These are phyloP conservation scores for Anabacerthia variegaticeps DNA, from an alignment of 2,797 vertebrate genomes.

Conservation along the genomic window DNA sequence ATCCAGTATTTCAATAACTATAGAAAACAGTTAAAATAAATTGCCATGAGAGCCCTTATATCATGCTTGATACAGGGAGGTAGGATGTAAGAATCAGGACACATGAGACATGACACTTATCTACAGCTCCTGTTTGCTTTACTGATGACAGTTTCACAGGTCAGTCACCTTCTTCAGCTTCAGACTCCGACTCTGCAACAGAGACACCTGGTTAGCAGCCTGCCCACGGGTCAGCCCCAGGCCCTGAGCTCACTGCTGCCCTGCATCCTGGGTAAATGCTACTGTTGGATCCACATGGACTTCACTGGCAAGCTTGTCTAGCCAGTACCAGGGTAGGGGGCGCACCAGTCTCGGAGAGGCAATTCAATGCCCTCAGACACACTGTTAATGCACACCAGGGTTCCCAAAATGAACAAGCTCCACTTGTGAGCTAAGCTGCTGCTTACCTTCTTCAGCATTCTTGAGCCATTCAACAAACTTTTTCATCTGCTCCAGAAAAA, in stretches of 20 bases:
- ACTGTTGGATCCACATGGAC: fast-evolving
- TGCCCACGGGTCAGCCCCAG: fast-evolving
- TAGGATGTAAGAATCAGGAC: constrained; percentile 86
- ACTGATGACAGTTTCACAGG: constrained; percentile 77
- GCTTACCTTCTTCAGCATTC: constrained; percentile 93
- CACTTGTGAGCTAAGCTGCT: neutral
- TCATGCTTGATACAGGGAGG: constrained; percentile 88
- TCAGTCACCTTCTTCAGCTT: constrained; percentile 95
- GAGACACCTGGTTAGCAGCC: neutral
- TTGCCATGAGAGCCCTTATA: constrained; percentile 84
- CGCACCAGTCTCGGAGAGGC: neutral
- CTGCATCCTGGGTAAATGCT: neutral
- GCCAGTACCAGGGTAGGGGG: neutral
- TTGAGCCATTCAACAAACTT: constrained; percentile 98
- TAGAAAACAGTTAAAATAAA: constrained; percentile 80
- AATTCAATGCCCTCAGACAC: neutral
- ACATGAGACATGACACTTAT: constrained; percentile 82
- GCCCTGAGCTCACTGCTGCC: neutral
- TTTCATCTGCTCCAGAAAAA: constrained; percentile 98
- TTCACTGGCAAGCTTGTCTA: neutral
- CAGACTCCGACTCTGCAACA: constrained; percentile 92
- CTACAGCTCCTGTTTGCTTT: constrained; percentile 88
- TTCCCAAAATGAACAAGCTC: neutral
- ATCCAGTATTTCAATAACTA: constrained; percentile 80
- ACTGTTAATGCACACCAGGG: neutral